Base-by-base conservation (phyloP, 2,888 invertebrate species). In the Drosophila nigricruria region DNA sequence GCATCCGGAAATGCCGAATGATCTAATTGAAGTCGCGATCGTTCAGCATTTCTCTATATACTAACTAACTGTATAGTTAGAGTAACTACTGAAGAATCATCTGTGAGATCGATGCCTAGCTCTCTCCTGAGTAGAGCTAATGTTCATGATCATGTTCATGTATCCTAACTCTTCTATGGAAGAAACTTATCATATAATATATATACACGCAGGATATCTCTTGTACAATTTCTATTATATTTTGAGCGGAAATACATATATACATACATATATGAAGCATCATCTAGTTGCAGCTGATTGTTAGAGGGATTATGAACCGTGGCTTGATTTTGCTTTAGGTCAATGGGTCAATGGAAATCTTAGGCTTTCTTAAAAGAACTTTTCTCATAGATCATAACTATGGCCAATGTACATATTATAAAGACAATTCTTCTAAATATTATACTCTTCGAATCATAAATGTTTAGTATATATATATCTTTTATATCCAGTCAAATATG, bases 1-100 rank as follows among this genome's bases (percentile, higher is more conserved):
- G 56, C 64, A 75, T 50, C 60, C 80, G 81, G 80, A 82, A 82
- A 82, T 83, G 69, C 78, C 82, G 34, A 57, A 65, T 80, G 67
- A 79, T 61, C 54, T 59, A 57, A 73, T 73, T 70, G 58, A 57
- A 42, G 20, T 50, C 65, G 34, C 16, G 16, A 14, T 32, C n/a
- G 20, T 45, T 50, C 58, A 58, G 66, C 49, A 2, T 45, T 9
- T 8, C 16, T 25, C 23, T 8, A 16, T 43, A 14, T 14, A 43
- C 42, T 12, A 18, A 20, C 12, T 6, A 5, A 5, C n/a, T 27
- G 1, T 4, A n/a, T n/a, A n/a, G 27, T 2, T 5, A 12, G 27
- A 16, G 12, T 4, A 25, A 1, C 3, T 45, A 3, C 25, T 45
- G 1, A 25, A 25, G 8, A 8, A n/a, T n/a, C n/a, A 47, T n/a